These are phyloP conservation scores for Hetaerina titia DNA, from an alignment of 2,888 invertebrate genomes.

Conservation along the genomic window DNA sequence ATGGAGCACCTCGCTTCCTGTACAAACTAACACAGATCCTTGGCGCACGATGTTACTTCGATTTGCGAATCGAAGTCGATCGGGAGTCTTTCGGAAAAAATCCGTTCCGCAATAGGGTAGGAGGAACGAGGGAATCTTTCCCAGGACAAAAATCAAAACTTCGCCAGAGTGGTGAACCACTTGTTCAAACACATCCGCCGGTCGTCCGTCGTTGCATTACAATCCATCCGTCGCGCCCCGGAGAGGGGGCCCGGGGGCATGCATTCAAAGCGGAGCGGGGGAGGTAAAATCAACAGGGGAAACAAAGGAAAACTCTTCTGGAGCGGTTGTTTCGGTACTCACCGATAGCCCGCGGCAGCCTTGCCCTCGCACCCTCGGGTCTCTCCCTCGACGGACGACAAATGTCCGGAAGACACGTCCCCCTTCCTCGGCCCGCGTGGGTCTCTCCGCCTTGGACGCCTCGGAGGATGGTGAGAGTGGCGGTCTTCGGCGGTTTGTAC, in stretches of 20 bases:
- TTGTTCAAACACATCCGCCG: neutral
- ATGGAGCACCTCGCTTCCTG: neutral
- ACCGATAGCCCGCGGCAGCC: constrained; percentile 6
- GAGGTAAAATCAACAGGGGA: neutral
- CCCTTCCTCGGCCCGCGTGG: neutral
- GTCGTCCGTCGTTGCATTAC: neutral
- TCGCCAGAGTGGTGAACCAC: neutral
- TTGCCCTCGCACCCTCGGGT: neutral
- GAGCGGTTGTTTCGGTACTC: neutral
- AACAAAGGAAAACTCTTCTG: neutral
- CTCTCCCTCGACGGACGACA: neutral
- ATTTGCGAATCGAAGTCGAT: neutral
- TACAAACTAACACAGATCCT: neutral
- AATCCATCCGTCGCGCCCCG: neutral
- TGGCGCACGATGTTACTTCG: neutral
- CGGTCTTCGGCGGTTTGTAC: neutral
- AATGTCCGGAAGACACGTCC: neutral
- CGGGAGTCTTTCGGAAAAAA: neutral
- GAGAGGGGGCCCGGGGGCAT: neutral
- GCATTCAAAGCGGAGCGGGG: neutral
- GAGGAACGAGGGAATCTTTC: neutral
- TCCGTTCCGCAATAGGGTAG: neutral
- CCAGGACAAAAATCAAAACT: neutral
- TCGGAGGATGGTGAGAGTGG: neutral
- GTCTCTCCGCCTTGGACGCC: neutral